Percentiles rank a stretch among this genome's conserved stretches.
Evolutionary conservation across 2,797 vertebrate genomes (phyloP).

Genomic region (Staurois parvus): DNA sequence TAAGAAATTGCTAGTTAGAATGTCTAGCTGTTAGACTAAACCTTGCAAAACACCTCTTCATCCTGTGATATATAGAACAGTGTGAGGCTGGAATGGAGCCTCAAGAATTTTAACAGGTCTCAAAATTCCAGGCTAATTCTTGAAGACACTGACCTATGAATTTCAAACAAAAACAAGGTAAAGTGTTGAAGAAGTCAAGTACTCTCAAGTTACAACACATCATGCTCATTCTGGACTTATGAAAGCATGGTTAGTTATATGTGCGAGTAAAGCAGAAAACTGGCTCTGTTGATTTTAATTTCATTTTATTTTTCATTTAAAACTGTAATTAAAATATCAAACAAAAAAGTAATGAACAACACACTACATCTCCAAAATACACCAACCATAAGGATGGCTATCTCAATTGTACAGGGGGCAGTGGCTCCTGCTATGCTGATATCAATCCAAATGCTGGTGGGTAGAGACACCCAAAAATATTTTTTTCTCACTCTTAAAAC

Average conservation of each 20-base stretch:
- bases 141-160: constrained; percentile 66
- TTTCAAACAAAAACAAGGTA: constrained; percentile 72
- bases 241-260: constrained; percentile 63
- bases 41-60: not conserved
- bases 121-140: constrained; percentile 76
- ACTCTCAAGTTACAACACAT: constrained; percentile 74
- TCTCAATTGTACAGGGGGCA: no score
- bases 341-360: no score
- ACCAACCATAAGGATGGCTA: no score
- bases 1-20: not conserved
- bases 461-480: no score
- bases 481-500: no score
- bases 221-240: constrained; percentile 71
- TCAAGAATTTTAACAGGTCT: constrained; percentile 62
- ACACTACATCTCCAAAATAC: no score
- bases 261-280: not conserved
- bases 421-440: no score
- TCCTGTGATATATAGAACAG: not conserved
- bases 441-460: no score
- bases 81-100: not conserved
- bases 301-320: no score
- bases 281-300: no score
- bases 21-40: not conserved
- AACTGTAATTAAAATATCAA: no score
- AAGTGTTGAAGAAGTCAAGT: constrained; percentile 77